phyloP scores from a whole-genome alignment of 2,797 vertebrate genomes.

The Parauchenoglanis ngamensis region DNA sequence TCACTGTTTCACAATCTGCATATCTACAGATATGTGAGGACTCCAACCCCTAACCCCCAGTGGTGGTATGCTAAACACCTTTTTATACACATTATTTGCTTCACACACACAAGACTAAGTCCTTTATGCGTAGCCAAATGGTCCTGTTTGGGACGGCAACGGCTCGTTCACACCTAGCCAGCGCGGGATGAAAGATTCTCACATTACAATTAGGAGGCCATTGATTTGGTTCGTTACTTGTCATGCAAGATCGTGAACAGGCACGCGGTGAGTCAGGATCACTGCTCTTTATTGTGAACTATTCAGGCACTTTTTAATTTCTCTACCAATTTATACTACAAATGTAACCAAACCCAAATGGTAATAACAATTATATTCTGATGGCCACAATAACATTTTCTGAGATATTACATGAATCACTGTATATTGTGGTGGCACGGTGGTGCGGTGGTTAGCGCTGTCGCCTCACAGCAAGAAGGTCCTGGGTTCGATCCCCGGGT shows the following conservation, averaged over 20 bases:
- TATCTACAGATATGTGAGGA: slow-evolving; percentile 29
- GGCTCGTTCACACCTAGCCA: slow-evolving; percentile 38
- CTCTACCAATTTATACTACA: background rate
- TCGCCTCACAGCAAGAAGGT: too few species aligned
- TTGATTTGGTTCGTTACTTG: background rate
- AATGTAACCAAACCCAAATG: background rate
- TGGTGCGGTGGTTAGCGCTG: too few species aligned
- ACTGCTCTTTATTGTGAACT: background rate
- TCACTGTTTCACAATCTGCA: slow-evolving; percentile 14
- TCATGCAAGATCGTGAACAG: background rate
- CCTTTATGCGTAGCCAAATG: slow-evolving; percentile 33
- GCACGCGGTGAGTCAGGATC: background rate
- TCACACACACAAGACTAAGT: slow-evolving; percentile 20
- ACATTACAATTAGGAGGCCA: background rate
- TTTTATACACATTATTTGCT: slow-evolving; percentile 11
- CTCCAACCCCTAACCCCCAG: slow-evolving; percentile 6
- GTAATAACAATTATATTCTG: too few species aligned
- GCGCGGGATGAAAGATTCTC: background rate
- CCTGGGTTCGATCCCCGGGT: too few species aligned
- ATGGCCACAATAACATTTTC: background rate
- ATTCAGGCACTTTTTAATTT: background rate
- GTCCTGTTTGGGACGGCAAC: slow-evolving; percentile 27
- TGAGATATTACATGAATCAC: background rate
- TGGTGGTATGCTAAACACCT: background rate
- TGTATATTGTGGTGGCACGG: too few species aligned